Percentiles rank a stretch among this genome's conserved stretches.
Conservation (phyloP, 1,140 invertebrate species). For the Zaprionus ghesquierei region DNA sequence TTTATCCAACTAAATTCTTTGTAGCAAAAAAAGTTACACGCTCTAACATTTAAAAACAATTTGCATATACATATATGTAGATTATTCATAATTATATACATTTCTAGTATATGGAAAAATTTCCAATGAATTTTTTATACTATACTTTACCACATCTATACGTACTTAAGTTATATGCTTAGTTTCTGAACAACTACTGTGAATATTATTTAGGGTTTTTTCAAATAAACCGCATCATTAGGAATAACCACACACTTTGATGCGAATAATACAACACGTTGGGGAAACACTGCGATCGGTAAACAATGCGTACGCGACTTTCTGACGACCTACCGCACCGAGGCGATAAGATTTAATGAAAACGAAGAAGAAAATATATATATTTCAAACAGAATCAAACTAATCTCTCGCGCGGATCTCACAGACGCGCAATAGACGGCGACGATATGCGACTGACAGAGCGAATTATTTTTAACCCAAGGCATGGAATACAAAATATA, state of each 20-base stretch:
- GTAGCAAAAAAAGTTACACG: neutral
- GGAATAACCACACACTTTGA: slow-evolving; percentile 8
- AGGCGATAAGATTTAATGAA: slow-evolving; percentile 41
- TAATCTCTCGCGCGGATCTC: slow-evolving; percentile 56
- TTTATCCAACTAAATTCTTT: neutral
- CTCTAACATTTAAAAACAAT: neutral
- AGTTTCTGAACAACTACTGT: neutral
- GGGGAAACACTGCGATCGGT: neutral
- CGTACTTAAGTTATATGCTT: neutral
- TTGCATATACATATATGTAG: neutral
- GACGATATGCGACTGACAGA: slow-evolving; percentile 39
- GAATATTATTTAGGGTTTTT: neutral
- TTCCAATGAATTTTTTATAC: neutral
- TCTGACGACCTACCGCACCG: slow-evolving; percentile 25
- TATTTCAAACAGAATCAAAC: slow-evolving; percentile 8
- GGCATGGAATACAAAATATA: slow-evolving; percentile 1
- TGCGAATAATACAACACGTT: neutral
- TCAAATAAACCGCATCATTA: slow-evolving; percentile 11
- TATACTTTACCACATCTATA: neutral
- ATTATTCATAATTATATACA: neutral
- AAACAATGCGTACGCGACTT: slow-evolving; percentile 16
- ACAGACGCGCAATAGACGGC: slow-evolving; percentile 34
- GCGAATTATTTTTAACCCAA: slow-evolving; percentile 18
- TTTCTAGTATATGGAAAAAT: neutral
- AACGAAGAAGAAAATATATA: neutral